These are phyloP conservation scores for Lordiphosa fenestrarum DNA, from an alignment of 2,888 invertebrate species.

Conservation along the genomic window DNA sequence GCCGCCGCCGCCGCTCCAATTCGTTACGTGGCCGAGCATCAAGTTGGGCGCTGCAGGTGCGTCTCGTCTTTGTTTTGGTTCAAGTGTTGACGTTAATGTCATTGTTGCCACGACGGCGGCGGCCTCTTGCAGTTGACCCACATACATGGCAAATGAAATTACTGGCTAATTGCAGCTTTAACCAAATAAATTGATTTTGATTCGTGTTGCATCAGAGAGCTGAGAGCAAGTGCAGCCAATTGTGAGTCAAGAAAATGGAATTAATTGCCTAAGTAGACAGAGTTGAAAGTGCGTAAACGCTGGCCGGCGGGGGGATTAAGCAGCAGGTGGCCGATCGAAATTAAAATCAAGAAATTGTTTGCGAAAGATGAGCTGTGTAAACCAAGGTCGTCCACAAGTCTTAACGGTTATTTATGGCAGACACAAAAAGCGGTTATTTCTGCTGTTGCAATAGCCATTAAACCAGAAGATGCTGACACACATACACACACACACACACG, in stretches of 20 bases:
- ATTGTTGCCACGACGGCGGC: constrained; percentile 62
- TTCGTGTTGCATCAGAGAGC: constrained; percentile 51
- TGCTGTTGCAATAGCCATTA: constrained; percentile 41
- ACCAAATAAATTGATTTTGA: constrained; percentile 48
- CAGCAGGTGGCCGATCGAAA: constrained; percentile 29
- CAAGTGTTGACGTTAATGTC: constrained; percentile 61
- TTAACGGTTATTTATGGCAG: constrained; percentile 56
- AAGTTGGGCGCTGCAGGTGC: constrained; percentile 3
- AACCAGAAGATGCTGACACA: constrained; percentile 36
- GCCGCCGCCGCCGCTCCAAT: constrained; percentile 39
- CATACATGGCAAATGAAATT: constrained; percentile 64
- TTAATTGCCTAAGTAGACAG: constrained; percentile 49
- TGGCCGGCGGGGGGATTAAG: constrained; percentile 18
- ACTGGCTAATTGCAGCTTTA: constrained; percentile 45
- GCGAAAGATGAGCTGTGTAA: constrained; percentile 7
- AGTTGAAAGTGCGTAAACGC: constrained; percentile 38
- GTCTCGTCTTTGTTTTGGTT: constrained; percentile 4
- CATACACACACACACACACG: constrained; percentile 24
- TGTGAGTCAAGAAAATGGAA: constrained; percentile 47
- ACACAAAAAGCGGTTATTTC: constrained; percentile 20
- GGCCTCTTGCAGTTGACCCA: constrained; percentile 51
- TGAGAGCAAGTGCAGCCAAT: constrained; percentile 39
- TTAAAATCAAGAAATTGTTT: constrained; percentile 3
- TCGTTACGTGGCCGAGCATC: constrained; percentile 47
- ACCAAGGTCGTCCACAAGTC: constrained; percentile 49